Evolutionary conservation across 2,113 vertebrate genomes (phyloP), one percentile per base, ranked within the genome.

Genomic region (Butastur rufipennis): DNA sequence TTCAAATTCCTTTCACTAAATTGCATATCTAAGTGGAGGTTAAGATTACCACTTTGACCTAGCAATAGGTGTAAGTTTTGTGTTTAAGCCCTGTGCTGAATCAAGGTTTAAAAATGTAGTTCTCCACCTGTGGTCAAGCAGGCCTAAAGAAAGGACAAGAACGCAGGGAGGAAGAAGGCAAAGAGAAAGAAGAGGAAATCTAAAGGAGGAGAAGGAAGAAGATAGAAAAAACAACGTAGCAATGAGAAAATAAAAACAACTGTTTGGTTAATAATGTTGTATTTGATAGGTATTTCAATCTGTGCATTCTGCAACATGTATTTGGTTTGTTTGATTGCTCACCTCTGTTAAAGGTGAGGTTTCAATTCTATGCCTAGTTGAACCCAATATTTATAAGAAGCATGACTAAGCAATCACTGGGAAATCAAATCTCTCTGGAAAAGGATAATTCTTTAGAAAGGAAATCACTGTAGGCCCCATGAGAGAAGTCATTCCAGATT

Each of bases 361-460:
- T 85, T 61, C 62, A 75, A 52, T 93, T 73, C 36, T 45, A 11
- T 77, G 27, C 16, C 55, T 70, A 53, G 23, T 58, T 50, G 58
- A 93, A 59, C 11, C 4, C n/a, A 52, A 14, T 59, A 61, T 59
- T 81, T 89, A 32, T 27, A 48, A 31, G 61, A 81, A 81, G 27
- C 17, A 82, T 56, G 53, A 75, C 50, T 82, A 85, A 58, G 43
- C 32, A 88, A 56, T 23, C 45, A 62, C 17, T 72, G 40, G 45
- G 81, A 82, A 91, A 89, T 18, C 43, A 91, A 80, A 90, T n/a
- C 25, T 59, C 48, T 83, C 43, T 53, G 13, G 70, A 93, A 90
- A 26, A 25, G 3, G 13, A 38, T 61, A 83, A 58, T 70, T 77
- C 45, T 93, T 90, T 21, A 70, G 58, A 81, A 73, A 86, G 48